Evolutionary conservation across 2,797 vertebrate species (phyloP), one percentile per base, ranked within the genome.

Genomic region (Martes flavigula): DNA sequence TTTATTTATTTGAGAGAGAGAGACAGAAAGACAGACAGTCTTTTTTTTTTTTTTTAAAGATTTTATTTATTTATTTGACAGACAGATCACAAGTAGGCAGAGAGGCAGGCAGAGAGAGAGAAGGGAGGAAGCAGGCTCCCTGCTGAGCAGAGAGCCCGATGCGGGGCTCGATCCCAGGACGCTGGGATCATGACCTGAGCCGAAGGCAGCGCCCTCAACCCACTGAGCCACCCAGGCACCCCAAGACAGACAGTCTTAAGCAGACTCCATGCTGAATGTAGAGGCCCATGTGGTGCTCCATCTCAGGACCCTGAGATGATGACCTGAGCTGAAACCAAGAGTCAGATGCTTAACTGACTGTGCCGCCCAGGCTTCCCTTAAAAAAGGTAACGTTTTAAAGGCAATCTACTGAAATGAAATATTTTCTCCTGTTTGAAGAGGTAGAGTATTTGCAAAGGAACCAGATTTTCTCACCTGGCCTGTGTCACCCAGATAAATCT

Each of bases 391-490:
- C 5, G 27, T 85, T 95, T 97, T 93, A 73, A 78, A 96, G 72
- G 25, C 21, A 58, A 35, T 48, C 60, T 85, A 54, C n/a, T 64
- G 48, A 96, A 87, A 90, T 82, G 56, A 93, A 97, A 18, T 68
- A 62, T 84, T 91, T 91, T 51, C 2, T 86, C 17, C 43, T 95
- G 8, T 93, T 85, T 85, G 60, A 96, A 87, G 56, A 86, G 77
- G 40, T 83, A 56, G 72, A 93, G 17, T 75, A 72, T 84, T 60
- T 93, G 64, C 93, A 87, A 94, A 94, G 46, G 51, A 96, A 43
- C 9, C 9, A 84, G 40, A 1, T 94, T 97, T 96, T 96, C 75
- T 92, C 72, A 94, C 15, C 17, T 97, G 48, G 21, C 20, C n/a
- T 73, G 0, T 90, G 43, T 97, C 58, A 93, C 30, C 51, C 62